phyloP scores from a whole-genome alignment of 2,797 vertebrate species.

The Vespertilio murinus region DNA sequence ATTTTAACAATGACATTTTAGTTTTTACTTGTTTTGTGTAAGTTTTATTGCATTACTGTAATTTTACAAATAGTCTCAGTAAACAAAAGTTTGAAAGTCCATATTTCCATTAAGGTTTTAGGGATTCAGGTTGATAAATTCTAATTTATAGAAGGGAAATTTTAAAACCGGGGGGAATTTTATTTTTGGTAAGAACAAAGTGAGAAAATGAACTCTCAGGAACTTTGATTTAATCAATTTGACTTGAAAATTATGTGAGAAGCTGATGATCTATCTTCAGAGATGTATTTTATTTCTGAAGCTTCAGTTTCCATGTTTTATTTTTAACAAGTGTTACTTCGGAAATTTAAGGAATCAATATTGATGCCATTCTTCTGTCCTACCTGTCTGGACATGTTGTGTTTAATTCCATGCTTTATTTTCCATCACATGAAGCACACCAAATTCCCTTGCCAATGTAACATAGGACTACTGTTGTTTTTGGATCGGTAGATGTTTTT shows the following conservation, averaged over 20 bases:
- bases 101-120: not conserved
- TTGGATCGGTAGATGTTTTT: not conserved
- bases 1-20: not conserved
- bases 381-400: conserved; percentile 31
- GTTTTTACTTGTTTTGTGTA: conserved; percentile 30
- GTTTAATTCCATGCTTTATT: conserved; percentile 39
- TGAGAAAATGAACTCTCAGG: conserved; percentile 49
- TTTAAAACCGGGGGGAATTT: conserved; percentile 15
- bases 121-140: conserved; percentile 44
- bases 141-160: conserved; percentile 16
- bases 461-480: not conserved
- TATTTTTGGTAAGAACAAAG: conserved; percentile 41
- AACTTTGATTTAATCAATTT: conserved; percentile 47
- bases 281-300: conserved; percentile 47
- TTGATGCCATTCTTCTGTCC: not conserved
- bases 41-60: not conserved
- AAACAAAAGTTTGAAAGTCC: conserved; percentile 2
- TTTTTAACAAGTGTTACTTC: not conserved
- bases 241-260: conserved; percentile 66
- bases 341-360: not conserved
- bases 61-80: conserved; percentile 7
- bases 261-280: conserved; percentile 31
- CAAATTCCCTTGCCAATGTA: not conserved
- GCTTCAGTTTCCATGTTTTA: not conserved
- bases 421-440: not conserved